Conservation (phyloP, 2,797 vertebrate species). For the Cetoscarus ocellatus region DNA sequence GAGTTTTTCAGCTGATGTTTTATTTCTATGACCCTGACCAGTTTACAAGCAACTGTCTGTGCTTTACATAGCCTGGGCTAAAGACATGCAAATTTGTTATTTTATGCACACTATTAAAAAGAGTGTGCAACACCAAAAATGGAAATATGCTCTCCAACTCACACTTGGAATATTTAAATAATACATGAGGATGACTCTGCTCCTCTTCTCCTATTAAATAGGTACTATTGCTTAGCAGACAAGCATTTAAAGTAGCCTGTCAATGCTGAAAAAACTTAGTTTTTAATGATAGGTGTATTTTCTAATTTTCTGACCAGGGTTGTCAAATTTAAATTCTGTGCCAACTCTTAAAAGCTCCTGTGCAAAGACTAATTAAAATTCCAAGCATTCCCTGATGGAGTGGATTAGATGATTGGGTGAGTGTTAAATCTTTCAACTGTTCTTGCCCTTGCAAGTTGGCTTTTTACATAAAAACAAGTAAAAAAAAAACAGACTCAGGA, state of each 20-base stretch:
- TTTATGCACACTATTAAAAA: background rate
- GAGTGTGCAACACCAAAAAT: background rate
- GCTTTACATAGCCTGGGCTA: background rate
- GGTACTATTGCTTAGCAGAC: background rate
- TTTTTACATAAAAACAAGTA: slow-evolving; percentile 6
- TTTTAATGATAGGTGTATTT: background rate
- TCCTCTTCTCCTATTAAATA: background rate
- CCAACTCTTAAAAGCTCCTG: background rate
- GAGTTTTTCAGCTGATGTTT: slow-evolving; percentile 13
- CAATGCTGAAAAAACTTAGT: background rate
- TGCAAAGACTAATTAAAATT: slow-evolving; percentile 16
- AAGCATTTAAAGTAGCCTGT: background rate
- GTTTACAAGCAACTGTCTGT: background rate
- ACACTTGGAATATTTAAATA: background rate
- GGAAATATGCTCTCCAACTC: background rate
- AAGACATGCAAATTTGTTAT: background rate
- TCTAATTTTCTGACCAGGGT: background rate
- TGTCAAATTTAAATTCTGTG: background rate
- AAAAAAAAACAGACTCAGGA: background rate
- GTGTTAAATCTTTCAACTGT: slow-evolving; percentile 11
- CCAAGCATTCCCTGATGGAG: background rate
- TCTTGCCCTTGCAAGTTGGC: slow-evolving; percentile 15
- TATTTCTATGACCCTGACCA: slow-evolving; percentile 8
- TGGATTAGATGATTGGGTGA: slow-evolving; percentile 2
- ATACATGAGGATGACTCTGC: background rate